These are phyloP conservation scores for Brenthis hecate DNA, from an alignment of 2,888 invertebrate genomes.

Conservation along the genomic window DNA sequence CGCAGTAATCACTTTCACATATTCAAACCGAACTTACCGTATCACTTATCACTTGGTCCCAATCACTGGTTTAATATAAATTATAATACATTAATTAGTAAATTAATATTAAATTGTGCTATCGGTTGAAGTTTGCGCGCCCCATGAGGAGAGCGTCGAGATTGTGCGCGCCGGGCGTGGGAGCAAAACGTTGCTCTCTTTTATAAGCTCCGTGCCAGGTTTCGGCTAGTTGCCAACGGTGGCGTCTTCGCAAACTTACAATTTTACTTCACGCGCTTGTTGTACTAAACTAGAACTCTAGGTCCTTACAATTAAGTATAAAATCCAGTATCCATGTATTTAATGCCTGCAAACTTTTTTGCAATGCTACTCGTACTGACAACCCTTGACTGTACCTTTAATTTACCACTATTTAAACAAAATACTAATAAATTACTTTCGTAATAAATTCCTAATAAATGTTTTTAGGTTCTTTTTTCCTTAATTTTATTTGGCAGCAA, in stretches of 20 bases:
- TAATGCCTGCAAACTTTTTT: slow-evolving; percentile 38
- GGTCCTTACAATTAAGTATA: slow-evolving; percentile 43
- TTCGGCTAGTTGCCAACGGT: slow-evolving; percentile 66
- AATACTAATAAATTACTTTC: slow-evolving; percentile 30
- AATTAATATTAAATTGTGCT: slow-evolving; percentile 59
- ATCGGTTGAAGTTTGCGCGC: slow-evolving; percentile 77
- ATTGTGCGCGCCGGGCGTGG: slow-evolving; percentile 77
- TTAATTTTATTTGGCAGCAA: too few relatives aligned
- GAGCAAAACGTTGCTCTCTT: slow-evolving; percentile 69
- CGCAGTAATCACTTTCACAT: slow-evolving; percentile 62
- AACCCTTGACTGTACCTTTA: slow-evolving; percentile 52
- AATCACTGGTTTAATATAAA: slow-evolving; percentile 58
- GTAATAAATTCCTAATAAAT: not conserved
- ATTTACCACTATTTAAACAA: slow-evolving; percentile 59
- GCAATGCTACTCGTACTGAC: slow-evolving; percentile 38
- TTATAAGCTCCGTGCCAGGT: slow-evolving; percentile 78
- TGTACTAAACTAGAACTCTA: slow-evolving; percentile 40
- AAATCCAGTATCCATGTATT: slow-evolving; percentile 35
- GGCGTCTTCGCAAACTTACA: slow-evolving; percentile 47
- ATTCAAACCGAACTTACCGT: slow-evolving; percentile 73
- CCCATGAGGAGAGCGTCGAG: slow-evolving; percentile 77
- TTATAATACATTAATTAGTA: slow-evolving; percentile 48
- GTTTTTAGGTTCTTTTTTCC: too few relatives aligned
- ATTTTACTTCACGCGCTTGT: slow-evolving; percentile 27
- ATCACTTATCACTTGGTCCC: slow-evolving; percentile 81